phyloP scores from a whole-genome alignment of 2,888 invertebrate genomes.

The Anticlea derivata region DNA sequence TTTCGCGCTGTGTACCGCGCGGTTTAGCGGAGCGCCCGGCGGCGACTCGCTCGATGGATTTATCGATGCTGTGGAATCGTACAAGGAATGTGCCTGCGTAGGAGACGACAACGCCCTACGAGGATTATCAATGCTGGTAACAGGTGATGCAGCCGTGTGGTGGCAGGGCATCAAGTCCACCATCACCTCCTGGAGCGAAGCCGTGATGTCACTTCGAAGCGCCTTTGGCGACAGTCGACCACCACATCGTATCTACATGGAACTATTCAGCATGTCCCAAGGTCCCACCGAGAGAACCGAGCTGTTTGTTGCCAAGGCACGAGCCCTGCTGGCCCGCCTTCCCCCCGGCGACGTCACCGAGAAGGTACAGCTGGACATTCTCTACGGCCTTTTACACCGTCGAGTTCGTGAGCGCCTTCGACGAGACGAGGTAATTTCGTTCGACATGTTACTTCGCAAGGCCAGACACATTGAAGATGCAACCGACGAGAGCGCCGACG shows the following conservation, averaged over 20 bases:
- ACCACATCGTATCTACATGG: constrained; percentile 2
- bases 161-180: constrained; percentile 20
- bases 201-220: not conserved
- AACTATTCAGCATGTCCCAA: not conserved
- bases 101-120: constrained; percentile 28
- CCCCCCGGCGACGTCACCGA: not conserved
- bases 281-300: not conserved
- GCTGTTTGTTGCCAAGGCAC: constrained; percentile 2
- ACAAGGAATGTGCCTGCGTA: constrained; percentile 25
- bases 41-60: constrained; percentile 20
- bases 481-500: not conserved
- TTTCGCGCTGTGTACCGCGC: constrained; percentile 26
- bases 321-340: constrained; percentile 2
- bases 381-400: constrained; percentile 9
- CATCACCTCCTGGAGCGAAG: constrained; percentile 4
- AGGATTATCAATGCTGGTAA: constrained; percentile 32
- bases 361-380: constrained; percentile 11
- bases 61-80: constrained; percentile 29
- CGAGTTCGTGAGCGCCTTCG: constrained; percentile 3
- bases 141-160: constrained; percentile 33
- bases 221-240: constrained; percentile 15
- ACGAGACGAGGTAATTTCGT: not conserved
- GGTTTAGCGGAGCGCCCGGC: constrained; percentile 24
- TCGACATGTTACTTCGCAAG: not conserved
- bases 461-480: not conserved